These are phyloP conservation scores for Eumacrocentrus americanus DNA, from an alignment of 2,888 invertebrate genomes.

Conservation along the genomic window DNA sequence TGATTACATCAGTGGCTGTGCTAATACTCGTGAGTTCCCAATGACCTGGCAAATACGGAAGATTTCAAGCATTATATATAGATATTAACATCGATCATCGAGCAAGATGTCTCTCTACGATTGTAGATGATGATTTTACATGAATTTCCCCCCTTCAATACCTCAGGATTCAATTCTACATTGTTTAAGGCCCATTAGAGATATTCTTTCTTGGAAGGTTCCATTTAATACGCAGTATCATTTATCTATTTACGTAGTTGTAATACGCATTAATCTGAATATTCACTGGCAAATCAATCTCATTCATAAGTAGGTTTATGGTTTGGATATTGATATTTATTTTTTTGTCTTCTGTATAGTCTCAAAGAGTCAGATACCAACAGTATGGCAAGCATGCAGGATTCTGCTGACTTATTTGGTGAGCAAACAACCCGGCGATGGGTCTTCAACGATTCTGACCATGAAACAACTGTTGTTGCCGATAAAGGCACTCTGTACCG, in stretches of 20 bases:
- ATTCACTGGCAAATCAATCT: background rate
- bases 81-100: slow-evolving; percentile 14
- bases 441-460: slow-evolving; percentile 53
- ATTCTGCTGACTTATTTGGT: slow-evolving; percentile 73
- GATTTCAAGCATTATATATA: background rate
- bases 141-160: no score
- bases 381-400: slow-evolving; percentile 72
- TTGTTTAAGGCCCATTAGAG: no score
- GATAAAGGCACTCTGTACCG: slow-evolving; percentile 76
- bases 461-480: slow-evolving; percentile 69
- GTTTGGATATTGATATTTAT: background rate
- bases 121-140: no score
- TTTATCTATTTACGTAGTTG: no score
- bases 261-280: no score
- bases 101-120: no score
- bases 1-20: slow-evolving; percentile 81
- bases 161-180: no score
- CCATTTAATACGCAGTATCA: no score
- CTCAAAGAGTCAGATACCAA: slow-evolving; percentile 71
- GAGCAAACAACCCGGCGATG: slow-evolving; percentile 59
- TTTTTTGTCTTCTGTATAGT: slow-evolving; percentile 62
- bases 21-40: slow-evolving; percentile 72
- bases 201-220: no score
- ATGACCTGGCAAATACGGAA: slow-evolving; percentile 28
- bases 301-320: background rate